Percentiles rank a stretch among this genome's conserved stretches.
phyloP scores from a whole-genome alignment of 2,888 invertebrate genomes.

The Latrodectus hesperus region DNA sequence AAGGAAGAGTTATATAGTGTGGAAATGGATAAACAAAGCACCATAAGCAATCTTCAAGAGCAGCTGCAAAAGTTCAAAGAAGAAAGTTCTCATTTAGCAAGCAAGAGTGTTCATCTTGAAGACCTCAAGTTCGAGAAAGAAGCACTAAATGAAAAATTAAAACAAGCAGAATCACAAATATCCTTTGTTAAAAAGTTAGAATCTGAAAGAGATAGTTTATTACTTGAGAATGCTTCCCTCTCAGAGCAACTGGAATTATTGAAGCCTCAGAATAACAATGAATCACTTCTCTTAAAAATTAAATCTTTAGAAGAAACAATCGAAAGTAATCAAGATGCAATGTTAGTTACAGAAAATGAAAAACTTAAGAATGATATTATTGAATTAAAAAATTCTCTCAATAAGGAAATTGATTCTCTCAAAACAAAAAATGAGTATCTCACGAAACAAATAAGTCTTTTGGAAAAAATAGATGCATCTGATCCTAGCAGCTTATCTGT shows the following conservation, averaged over 20 bases:
- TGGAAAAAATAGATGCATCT: constrained; percentile 32
- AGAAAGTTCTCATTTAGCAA: constrained; percentile 37
- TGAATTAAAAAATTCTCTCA: constrained; percentile 17
- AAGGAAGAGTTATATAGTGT: constrained; percentile 25
- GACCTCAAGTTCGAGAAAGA: constrained; percentile 52
- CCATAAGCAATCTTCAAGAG: constrained; percentile 26
- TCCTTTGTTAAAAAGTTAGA: constrained; percentile 41
- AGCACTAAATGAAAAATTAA: constrained; percentile 54
- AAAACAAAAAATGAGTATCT: constrained; percentile 46
- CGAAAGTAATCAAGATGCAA: constrained; percentile 50
- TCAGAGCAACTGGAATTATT: constrained; percentile 24
- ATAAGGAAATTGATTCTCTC: constrained; percentile 31
- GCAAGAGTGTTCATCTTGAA: constrained; percentile 37
- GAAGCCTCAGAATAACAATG: constrained; percentile 22
- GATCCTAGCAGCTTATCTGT: constrained; percentile 32
- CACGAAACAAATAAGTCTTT: constrained; percentile 19
- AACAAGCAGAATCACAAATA: constrained; percentile 43
- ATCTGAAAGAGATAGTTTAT: constrained; percentile 24
- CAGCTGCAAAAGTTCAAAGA: constrained; percentile 36
- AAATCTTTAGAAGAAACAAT: constrained; percentile 50
- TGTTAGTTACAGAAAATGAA: constrained; percentile 34
- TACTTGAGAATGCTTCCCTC: constrained; percentile 32
- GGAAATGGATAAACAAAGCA: constrained; percentile 9
- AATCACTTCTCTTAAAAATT: constrained; percentile 28
- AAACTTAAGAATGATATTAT: constrained; percentile 29